phyloP scores from a whole-genome alignment of 2,797 vertebrate genomes.

The Clamator glandarius region DNA sequence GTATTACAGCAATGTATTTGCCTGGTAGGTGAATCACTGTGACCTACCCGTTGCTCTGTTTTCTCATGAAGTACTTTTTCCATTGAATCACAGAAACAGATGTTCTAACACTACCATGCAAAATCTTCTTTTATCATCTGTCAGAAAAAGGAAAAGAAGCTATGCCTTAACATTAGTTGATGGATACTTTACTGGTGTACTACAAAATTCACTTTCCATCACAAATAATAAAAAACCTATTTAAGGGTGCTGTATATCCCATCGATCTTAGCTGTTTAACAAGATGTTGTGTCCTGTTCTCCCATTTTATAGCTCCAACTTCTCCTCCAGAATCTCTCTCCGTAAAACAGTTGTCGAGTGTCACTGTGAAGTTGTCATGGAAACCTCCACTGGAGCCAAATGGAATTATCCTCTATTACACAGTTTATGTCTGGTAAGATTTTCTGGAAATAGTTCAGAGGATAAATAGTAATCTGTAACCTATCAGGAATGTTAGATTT shows the following conservation, averaged over 20 bases:
- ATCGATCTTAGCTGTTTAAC: constrained; percentile 43
- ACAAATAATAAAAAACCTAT: constrained; percentile 36
- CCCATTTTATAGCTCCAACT: constrained; percentile 87
- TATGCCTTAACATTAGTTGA: constrained; percentile 18
- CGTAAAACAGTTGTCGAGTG: constrained; percentile 90
- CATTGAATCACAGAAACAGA: constrained; percentile 83
- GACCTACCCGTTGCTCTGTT: constrained; percentile 66
- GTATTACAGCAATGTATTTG: constrained; percentile 48
- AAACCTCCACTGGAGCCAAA: constrained; percentile 89
- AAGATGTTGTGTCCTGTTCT: constrained; percentile 45
- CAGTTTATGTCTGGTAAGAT: constrained; percentile 92
- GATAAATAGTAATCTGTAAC: constrained; percentile 75
- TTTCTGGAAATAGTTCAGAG: constrained; percentile 78
- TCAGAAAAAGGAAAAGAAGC: constrained; percentile 72
- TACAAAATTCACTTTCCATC: constrained; percentile 43
- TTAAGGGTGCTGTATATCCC: not conserved
- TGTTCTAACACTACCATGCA: constrained; percentile 79
- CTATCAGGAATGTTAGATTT: constrained; percentile 69
- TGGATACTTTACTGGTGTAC: not conserved
- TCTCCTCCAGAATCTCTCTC: constrained; percentile 88
- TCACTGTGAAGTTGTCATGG: constrained; percentile 92
- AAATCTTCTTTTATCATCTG: constrained; percentile 78
- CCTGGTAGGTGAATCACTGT: constrained; percentile 72
- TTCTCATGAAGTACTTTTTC: constrained; percentile 82
- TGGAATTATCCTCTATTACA: constrained; percentile 94